Conservation (phyloP, 2,888 invertebrate genomes). For the Helicoverpa assulta region DNA sequence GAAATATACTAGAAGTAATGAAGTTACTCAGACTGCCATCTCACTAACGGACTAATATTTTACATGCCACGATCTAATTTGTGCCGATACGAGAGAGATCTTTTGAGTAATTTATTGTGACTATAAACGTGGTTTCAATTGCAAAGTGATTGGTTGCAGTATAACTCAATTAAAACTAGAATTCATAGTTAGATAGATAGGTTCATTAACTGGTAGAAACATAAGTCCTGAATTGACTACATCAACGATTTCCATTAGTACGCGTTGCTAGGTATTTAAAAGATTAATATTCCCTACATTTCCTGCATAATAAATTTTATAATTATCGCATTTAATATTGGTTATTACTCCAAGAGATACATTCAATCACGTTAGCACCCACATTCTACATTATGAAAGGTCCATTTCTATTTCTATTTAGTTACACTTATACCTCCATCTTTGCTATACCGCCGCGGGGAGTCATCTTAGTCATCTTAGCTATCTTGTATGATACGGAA, state of each 20-base stretch:
- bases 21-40: background rate
- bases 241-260: background rate
- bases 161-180: conserved; percentile 63
- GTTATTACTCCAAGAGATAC: no score
- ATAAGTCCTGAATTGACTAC: conserved; percentile 22
- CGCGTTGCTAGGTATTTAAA: no score
- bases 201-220: conserved; percentile 21
- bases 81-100: background rate
- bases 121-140: conserved; percentile 15
- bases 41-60: background rate
- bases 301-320: no score
- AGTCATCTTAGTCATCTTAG: conserved; percentile 48
- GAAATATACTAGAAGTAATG: background rate
- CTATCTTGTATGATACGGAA: conserved; percentile 54
- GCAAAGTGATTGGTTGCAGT: conserved; percentile 48
- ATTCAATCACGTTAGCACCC: background rate
- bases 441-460: conserved; percentile 43
- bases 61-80: background rate
- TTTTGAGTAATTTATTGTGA: conserved; percentile 7
- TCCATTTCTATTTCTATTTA: background rate
- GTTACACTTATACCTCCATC: conserved; percentile 9
- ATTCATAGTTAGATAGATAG: conserved; percentile 31
- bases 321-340: no score
- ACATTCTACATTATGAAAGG: background rate
- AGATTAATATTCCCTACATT: no score